Base-by-base conservation (phyloP, 2,888 invertebrate genomes). In the Eueremaeus valkanovi region DNA sequence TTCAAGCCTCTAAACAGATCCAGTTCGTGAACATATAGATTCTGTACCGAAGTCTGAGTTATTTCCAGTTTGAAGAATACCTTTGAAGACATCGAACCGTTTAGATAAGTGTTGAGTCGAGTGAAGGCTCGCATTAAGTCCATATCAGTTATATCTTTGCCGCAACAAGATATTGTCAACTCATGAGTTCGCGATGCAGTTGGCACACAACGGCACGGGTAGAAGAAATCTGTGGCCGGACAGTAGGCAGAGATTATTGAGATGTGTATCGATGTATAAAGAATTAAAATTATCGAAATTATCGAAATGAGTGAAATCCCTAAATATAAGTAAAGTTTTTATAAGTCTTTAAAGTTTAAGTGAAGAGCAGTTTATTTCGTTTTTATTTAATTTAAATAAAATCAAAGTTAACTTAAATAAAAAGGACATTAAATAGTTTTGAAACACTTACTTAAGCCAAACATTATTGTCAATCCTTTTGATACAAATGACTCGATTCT, bases 101-200 rank as follows among this genome's bases (percentile, higher is more conserved):
- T 68, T 3, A 68, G 27, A 42, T 68, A 68, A n/a, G 68, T 68
- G 21, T 68, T 68, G 68, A 68, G 68, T 68, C 68, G 68, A 40
- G 68, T 68, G 40, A 68, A 68, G 16, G 68, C 68, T 27, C 68
- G 40, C 27, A 68, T 24, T 42, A 68, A 8, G 42, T 68, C 68
- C 21, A 42, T 42, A 42, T 68, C 68, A n/a, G 40, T 40, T 18
- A 68, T 68, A 42, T 68, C 11, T 42, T 42, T n/a, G 13, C 68
- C 68, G 24, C 42, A 40, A 42, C 68, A 68, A 24, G 40, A 24
- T 9, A 68, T 68, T 3, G 68, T 68, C 13, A 68, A 21, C 11
- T 42, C 27, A 24, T 68, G 24, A 1, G 13, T 11, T 11, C 13
- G 9, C 21, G 6, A 3, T 16, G 58, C 1, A n/a, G 11, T 2